phyloP scores from a whole-genome alignment of 2,888 invertebrate species.

The Tridacna gigas region DNA sequence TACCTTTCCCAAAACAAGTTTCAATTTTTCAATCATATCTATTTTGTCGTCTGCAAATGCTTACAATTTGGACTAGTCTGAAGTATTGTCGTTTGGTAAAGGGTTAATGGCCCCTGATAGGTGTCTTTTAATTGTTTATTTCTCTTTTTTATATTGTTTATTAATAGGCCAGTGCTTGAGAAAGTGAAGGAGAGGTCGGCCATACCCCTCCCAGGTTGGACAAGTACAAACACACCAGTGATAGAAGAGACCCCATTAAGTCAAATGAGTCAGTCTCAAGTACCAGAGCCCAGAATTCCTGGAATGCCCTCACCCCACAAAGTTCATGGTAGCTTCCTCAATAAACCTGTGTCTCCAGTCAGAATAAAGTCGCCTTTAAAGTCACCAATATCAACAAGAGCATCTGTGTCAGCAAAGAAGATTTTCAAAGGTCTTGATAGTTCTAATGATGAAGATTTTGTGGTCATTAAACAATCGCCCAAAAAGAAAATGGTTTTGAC shows the following conservation, averaged over 20 bases:
- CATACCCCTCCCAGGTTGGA: conserved; percentile 80
- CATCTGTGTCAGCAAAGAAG: conserved; percentile 59
- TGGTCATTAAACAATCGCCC: conserved; percentile 75
- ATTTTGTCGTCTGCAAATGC: too few species aligned
- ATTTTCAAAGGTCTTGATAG: conserved; percentile 58
- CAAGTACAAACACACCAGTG: conserved; percentile 61
- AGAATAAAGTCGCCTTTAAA: conserved; percentile 67
- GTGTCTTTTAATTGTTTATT: too few species aligned
- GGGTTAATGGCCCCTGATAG: too few species aligned
- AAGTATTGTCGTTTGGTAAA: too few species aligned
- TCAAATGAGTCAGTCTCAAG: conserved; percentile 79
- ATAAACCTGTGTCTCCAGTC: conserved; percentile 77
- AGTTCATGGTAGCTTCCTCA: conserved; percentile 80
- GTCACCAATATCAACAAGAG: conserved; percentile 38
- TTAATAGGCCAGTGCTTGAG: conserved; percentile 73
- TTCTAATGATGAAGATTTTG: conserved; percentile 76
- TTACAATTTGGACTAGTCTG: too few species aligned
- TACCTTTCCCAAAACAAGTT: too few species aligned
- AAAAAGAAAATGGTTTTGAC: conserved; percentile 79
- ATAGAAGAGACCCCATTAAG: conserved; percentile 81
- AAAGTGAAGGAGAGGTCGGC: conserved; percentile 78
- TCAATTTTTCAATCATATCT: too few species aligned
- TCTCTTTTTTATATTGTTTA: too few species aligned
- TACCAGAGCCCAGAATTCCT: conserved; percentile 76
- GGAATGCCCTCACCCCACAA: conserved; percentile 80